Evolutionary conservation across 2,113 vertebrate genomes (phyloP).

Genomic region (Amphiprion percula): DNA sequence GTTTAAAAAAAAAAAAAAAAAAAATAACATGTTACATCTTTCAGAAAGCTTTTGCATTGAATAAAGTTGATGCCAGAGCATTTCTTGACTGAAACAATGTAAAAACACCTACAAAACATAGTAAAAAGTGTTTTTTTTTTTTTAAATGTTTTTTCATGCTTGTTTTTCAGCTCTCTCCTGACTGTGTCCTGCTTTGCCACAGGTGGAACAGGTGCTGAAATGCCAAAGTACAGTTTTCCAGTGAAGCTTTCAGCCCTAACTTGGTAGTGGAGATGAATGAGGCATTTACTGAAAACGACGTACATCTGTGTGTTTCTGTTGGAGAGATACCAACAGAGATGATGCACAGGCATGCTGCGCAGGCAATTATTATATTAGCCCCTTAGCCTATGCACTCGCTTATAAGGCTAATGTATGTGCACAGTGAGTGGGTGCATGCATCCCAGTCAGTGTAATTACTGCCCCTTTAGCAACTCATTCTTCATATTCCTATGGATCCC

Average conservation of each 20-base stretch:
- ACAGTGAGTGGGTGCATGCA: background rate
- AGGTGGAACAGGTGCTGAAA: background rate
- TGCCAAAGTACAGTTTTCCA: background rate
- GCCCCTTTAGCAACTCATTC: constrained; percentile 10
- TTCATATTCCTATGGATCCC: constrained; percentile 11
- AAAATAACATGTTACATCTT: too few species aligned
- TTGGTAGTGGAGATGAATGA: background rate
- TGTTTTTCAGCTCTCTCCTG: background rate
- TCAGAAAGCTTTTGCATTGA: too few species aligned
- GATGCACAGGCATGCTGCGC: constrained; percentile 34
- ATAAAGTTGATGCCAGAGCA: too few species aligned
- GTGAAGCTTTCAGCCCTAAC: background rate
- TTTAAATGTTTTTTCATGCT: too few species aligned
- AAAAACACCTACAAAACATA: too few species aligned
- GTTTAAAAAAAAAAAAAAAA: too few species aligned
- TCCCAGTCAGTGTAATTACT: background rate
- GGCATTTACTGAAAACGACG: background rate
- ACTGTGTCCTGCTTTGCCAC: background rate
- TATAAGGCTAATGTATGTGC: background rate
- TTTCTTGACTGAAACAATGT: too few species aligned
- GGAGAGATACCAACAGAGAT: background rate
- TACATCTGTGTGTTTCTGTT: constrained; percentile 11
- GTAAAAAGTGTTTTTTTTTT: too few species aligned
- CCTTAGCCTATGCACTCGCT: background rate
- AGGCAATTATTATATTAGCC: constrained; percentile 45